These are phyloP conservation scores for Aphaenogaster rudis DNA, from an alignment of 1,140 invertebrate species.

Conservation along the genomic window DNA sequence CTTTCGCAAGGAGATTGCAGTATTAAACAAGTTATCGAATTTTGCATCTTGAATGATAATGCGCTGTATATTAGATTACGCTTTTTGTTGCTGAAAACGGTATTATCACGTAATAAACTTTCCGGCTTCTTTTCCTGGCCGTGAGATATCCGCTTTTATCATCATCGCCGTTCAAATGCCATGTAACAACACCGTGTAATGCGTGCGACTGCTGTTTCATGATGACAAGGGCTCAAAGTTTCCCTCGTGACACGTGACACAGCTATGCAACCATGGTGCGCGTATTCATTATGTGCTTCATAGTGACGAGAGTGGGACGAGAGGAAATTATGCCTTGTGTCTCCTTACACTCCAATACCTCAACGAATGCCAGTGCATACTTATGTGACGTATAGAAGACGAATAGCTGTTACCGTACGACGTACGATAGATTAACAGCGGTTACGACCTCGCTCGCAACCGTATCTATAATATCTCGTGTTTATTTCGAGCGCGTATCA, in stretches of 20 bases:
- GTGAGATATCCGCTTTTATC: conserved; percentile 41
- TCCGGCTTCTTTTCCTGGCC: background rate
- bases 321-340: conserved; percentile 79
- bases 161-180: conserved; percentile 52
- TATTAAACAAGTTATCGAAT: conserved; percentile 40
- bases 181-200: conserved; percentile 53
- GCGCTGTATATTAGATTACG: conserved; percentile 21
- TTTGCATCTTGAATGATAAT: conserved; percentile 56
- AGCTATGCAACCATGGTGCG: conserved; percentile 74
- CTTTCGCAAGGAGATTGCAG: conserved; percentile 14
- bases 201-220: conserved; percentile 74
- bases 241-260: conserved; percentile 78
- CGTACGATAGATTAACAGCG: conserved; percentile 70
- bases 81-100: background rate
- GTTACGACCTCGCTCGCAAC: conserved; percentile 29
- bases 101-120: conserved; percentile 54
- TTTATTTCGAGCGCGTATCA: background rate
- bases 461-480: background rate
- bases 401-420: conserved; percentile 72
- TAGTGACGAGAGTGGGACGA: background rate
- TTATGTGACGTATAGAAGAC: conserved; percentile 75
- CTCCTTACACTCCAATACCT: conserved; percentile 76
- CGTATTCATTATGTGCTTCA: conserved; percentile 78
- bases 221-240: conserved; percentile 81
- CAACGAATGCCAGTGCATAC: conserved; percentile 63